Percentiles rank a stretch among this genome's conserved stretches.
Evolutionary conservation across 2,888 invertebrate species (phyloP).

Genomic region (Nymphalis urticae): DNA sequence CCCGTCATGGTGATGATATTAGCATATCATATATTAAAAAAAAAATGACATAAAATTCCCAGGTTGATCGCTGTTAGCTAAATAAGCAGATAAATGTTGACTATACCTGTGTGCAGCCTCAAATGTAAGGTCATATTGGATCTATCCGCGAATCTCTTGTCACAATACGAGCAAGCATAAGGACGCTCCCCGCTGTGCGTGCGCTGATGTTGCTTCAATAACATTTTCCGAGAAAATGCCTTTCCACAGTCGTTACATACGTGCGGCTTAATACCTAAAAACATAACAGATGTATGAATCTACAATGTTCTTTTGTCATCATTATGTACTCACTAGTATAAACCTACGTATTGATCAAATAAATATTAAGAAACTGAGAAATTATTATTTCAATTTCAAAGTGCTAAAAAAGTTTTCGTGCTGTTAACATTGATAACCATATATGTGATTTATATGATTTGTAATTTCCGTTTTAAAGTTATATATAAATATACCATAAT

Average conservation of each 20-base stretch:
- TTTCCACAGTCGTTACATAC: constrained; percentile 89
- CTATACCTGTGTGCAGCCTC: constrained; percentile 86
- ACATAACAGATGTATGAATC: not conserved
- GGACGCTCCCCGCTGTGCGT: constrained; percentile 92
- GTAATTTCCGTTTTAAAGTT: no score
- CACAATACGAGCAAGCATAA: constrained; percentile 89
- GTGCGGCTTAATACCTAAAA: constrained; percentile 85
- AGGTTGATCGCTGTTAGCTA: no score
- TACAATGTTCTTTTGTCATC: no score
- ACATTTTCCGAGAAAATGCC: constrained; percentile 92
- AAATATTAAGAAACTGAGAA: no score
- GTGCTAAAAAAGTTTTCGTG: no score
- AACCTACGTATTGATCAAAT: not conserved
- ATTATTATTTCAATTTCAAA: no score
- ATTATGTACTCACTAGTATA: not conserved
- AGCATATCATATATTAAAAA: no score
- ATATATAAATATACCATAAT: no score
- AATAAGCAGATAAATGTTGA: not conserved
- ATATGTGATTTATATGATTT: no score
- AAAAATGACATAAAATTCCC: no score
- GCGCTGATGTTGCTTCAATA: constrained; percentile 90
- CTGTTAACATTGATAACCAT: no score
- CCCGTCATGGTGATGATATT: no score
- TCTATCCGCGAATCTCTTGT: constrained; percentile 91
- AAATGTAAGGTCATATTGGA: constrained; percentile 93